Evolutionary conservation across 2,888 invertebrate species (phyloP).

Genomic region (Drosophila colorata): DNA sequence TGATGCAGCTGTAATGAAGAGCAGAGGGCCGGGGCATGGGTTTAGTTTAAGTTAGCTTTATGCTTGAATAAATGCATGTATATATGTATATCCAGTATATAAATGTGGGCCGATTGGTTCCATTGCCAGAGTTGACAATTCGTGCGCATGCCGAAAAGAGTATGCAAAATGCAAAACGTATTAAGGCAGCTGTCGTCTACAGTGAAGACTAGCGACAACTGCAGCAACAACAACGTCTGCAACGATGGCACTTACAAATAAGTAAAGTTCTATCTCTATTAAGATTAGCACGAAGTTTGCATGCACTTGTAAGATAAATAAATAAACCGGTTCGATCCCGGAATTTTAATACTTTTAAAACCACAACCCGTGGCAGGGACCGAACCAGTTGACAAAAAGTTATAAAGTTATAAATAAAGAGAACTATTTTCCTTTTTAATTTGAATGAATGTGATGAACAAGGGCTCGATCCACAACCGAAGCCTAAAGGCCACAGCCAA

Average conservation of each 20-base stretch:
- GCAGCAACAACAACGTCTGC: conserved; percentile 6
- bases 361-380: no score
- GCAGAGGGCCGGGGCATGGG: conserved; percentile 9
- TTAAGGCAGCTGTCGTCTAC: conserved; percentile 79
- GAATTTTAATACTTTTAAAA: no score
- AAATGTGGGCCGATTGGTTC: conserved; percentile 31
- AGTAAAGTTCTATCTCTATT: neutral
- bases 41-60: conserved; percentile 36
- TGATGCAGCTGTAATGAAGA: conserved; percentile 86
- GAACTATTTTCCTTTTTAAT: no score
- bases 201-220: conserved; percentile 53
- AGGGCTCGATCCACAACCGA: no score
- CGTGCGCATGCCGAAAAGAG: conserved; percentile 66
- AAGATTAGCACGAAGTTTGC: neutral
- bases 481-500: no score
- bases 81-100: neutral
- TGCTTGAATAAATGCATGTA: conserved; percentile 7
- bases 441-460: no score
- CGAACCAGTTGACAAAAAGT: no score
- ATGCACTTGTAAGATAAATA: conserved; percentile 13
- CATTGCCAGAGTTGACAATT: conserved; percentile 48
- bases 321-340: no score
- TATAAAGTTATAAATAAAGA: no score
- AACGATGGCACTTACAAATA: conserved; percentile 20
- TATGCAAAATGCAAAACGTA: conserved; percentile 65